Base-by-base conservation (phyloP, 64 coral and sea anemone species). In the Catalaphyllia jardinei region DNA sequence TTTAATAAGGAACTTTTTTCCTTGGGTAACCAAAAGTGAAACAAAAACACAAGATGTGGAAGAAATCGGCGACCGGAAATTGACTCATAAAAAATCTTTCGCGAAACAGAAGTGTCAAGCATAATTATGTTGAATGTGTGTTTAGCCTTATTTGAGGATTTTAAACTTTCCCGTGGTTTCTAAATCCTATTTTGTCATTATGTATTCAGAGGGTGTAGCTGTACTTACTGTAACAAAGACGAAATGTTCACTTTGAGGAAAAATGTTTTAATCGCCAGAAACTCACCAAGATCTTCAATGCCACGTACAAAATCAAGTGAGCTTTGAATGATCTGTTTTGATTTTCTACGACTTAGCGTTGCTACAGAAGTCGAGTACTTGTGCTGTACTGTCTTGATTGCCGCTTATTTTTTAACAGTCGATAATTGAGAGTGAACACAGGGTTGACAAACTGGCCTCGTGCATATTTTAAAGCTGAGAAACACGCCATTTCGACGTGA, bases 61-160 rank as follows among this genome's bases (percentile, higher is more conserved):
- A 35, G 12, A 20, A 82, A 67, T 42, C 2, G 11, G 49, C 35
- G 62, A 84, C 80, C 80, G 80, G 62, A 84, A 84, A 84, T 65
- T 28, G 62, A 50, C 14, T 27, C 16, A n/a, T n/a, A 11, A 17
- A 60, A 28, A 2, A 46, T 15, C 30, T 64, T 17, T 33, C 5
- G 60, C 29, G 28, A 62, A 27, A 0, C 3, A 10, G 28, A 33
- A 82, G 55, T 62, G 27, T 79, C 0, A 22, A 67, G 20, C 25
- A 31, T n/a, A n/a, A n/a, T n/a, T 35, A 59, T 2, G 3, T 31
- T 16, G 49, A 29, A 31, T 46, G 22, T 30, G 51, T 59, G 10
- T 55, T 55, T 6, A 67, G 22, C 0, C 18, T 24, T n/a, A n/a
- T 5, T 65, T 31, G 9, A 31, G 30, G 24, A 17, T 19, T 65